Conservation (phyloP, 2,888 invertebrate species). For the Leucophora obtusa region DNA sequence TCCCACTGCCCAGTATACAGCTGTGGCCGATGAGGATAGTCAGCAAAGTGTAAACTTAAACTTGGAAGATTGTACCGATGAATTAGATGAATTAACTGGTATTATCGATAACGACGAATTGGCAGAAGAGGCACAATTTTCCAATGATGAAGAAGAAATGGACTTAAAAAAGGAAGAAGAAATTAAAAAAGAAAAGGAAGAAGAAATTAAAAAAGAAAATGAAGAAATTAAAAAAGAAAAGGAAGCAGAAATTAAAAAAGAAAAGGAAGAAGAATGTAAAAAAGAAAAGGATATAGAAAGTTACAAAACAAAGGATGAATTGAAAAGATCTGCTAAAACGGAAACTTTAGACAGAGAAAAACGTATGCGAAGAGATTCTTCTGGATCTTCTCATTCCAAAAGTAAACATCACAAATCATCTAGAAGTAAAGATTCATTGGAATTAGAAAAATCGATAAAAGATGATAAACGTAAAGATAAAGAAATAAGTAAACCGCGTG, state of each 20-base stretch:
- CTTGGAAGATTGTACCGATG: conserved; percentile 69
- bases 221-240: conserved; percentile 27
- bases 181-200: conserved; percentile 12
- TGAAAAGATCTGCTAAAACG: background rate
- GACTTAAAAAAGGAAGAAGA: conserved; percentile 4
- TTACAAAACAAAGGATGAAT: conserved; percentile 4
- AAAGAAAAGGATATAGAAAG: background rate
- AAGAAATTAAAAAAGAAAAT: conserved; percentile 36
- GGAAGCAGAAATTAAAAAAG: conserved; percentile 17
- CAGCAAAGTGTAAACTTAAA: conserved; percentile 53
- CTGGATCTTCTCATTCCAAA: conserved; percentile 32
- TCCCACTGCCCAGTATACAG: conserved; percentile 27
- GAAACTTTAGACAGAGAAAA: conserved; percentile 21
- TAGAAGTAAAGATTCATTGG: conserved; percentile 51
- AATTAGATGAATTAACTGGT: conserved; percentile 68
- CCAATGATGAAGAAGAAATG: conserved; percentile 40
- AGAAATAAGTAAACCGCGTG: conserved; percentile 54
- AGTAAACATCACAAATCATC: conserved; percentile 54
- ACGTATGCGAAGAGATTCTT: conserved; percentile 35
- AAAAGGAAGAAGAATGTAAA: background rate
- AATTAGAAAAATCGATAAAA: conserved; percentile 58
- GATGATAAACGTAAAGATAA: conserved; percentile 56
- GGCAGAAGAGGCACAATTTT: conserved; percentile 37
- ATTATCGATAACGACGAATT: conserved; percentile 65
- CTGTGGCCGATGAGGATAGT: conserved; percentile 25